Evolutionary conservation across 2,113 vertebrate genomes (phyloP), one percentile per base, ranked within the genome.

Genomic region (Neoarius graeffei): DNA sequence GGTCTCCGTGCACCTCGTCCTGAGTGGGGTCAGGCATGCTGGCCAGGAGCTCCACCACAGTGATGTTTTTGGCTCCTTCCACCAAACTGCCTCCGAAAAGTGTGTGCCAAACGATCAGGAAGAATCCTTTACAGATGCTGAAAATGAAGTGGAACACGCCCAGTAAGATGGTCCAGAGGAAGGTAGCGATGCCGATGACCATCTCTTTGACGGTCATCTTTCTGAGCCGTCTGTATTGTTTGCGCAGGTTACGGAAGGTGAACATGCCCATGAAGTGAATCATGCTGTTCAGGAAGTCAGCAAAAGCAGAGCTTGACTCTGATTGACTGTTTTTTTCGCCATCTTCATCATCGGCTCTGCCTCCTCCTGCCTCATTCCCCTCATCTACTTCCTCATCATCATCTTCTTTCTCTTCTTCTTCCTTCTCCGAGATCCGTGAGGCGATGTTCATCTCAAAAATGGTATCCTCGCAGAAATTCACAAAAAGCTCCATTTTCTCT

Each of bases 381-480:
- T 86, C 67, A 54, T 92, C 81, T 20, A 27, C 30, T 6, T 96
- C 97, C 0, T 96, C 97, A 0, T 96, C 96, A 0, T 96, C 97
- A 42, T 94, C 93, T 3, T 93, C 94, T 71, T 94, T 95, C 0
- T 94, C 94, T 83, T 95, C 94, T 83, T 96, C 95, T 7, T 97
- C 97, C 77, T 97, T 95, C 94, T 99, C 97, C 0, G 98, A 99
- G 92, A 99, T 97, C 91, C 97, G 96, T 0, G 98, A 95, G 0
- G 98, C 98, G 17, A 99, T 98, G 83, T 99, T 98, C 98, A 99
- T 99, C 95, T 99, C 98, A 91, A 99, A 99, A 92, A 99, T 99
- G 91, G 98, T 99, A 95, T 99, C 98, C 93, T 99, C 98, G 30
- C 98, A 99, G 95, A 99, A 99, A 94, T 96, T 99, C 83, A 99